Percentiles rank a stretch among this genome's conserved stretches.
These are phyloP conservation scores for Hoplias malabaricus DNA, from an alignment of 2,113 vertebrate genomes.

Conservation along the genomic window DNA sequence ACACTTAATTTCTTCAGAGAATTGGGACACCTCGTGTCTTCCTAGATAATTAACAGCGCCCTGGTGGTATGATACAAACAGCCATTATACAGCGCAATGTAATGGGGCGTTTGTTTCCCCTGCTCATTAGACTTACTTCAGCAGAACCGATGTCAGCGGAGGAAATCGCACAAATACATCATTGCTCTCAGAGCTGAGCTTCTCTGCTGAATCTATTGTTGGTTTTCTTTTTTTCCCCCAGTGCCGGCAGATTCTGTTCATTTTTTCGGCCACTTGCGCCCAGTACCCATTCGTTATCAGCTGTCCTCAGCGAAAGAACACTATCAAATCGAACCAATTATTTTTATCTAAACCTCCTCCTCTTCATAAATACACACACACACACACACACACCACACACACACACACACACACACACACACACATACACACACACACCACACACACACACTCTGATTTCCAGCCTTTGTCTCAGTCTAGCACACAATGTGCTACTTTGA, in stretches of 20 bases:
- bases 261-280: constrained; percentile 5
- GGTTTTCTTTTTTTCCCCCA: not conserved
- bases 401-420: not conserved
- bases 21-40: constrained; percentile 25
- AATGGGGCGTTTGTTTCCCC: constrained; percentile 43
- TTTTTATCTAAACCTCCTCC: constrained; percentile 47
- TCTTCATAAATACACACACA: not conserved
- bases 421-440: not conserved
- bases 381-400: not conserved
- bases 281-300: constrained; percentile 31
- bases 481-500: not conserved
- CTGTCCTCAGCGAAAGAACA: constrained; percentile 31
- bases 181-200: constrained; percentile 28
- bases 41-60: constrained; percentile 35
- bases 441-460: no score
- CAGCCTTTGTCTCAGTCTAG: not conserved
- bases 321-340: constrained; percentile 54
- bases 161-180: constrained; percentile 29
- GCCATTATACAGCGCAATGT: constrained; percentile 35
- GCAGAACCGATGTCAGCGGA: constrained; percentile 35
- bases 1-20: constrained; percentile 44
- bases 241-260: not conserved
- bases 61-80: constrained; percentile 27
- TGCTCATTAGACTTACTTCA: constrained; percentile 52
- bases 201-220: constrained; percentile 31